Evolutionary conservation across 2,113 vertebrate genomes (phyloP).

Genomic region (Tragelaphus scriptus): DNA sequence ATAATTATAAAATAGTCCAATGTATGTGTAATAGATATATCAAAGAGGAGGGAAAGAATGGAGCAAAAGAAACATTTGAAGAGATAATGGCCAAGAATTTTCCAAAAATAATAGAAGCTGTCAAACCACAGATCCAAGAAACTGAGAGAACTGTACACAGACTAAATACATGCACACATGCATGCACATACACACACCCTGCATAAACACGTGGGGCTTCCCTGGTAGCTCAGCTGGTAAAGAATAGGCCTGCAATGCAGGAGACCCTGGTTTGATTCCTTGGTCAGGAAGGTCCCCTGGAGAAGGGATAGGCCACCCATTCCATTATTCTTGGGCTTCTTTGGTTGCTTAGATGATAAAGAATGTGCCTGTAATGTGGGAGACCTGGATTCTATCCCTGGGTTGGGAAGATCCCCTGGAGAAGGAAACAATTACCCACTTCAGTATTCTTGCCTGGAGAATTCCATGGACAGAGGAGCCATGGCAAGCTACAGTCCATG

Average conservation of each 20-base stretch:
- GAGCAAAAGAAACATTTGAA: neutral
- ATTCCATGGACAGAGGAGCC: neutral
- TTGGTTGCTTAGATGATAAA: neutral
- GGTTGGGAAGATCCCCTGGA: neutral
- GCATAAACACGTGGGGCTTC: neutral
- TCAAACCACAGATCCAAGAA: neutral
- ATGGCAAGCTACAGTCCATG: neutral
- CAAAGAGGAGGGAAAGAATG: neutral
- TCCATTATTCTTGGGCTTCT: neutral
- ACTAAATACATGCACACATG: neutral
- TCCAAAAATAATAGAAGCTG: neutral
- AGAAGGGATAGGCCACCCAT: neutral
- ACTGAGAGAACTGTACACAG: neutral
- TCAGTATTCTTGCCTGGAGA: neutral
- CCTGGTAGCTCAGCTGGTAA: neutral
- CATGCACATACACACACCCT: neutral
- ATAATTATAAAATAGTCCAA: neutral
- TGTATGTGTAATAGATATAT: neutral
- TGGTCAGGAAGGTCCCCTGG: neutral
- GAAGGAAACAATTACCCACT: neutral
- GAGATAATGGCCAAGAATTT: neutral
- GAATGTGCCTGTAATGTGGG: neutral
- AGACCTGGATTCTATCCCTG: neutral
- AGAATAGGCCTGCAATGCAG: neutral
- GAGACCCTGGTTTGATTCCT: neutral